These are phyloP conservation scores for Elaphurus davidianus DNA, from an alignment of 2,113 vertebrate genomes.

Conservation along the genomic window DNA sequence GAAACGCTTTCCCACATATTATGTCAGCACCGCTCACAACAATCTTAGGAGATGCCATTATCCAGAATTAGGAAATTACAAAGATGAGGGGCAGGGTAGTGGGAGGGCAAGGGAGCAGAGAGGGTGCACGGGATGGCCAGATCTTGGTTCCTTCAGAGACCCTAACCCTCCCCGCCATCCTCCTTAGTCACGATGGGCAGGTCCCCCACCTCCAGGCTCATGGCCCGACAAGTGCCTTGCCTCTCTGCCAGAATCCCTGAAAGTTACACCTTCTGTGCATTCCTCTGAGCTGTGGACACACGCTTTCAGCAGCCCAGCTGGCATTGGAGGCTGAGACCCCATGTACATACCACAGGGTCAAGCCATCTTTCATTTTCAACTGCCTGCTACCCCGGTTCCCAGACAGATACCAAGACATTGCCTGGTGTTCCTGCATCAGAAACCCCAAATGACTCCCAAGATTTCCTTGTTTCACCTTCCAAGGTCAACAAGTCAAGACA, in stretches of 20 bases:
- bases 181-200: rapidly evolving
- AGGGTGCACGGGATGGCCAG: rapidly evolving
- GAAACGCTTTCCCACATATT: not conserved
- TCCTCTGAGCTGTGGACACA: not conserved
- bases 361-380: no score
- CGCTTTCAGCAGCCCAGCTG: not conserved
- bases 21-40: not conserved
- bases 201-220: rapidly evolving
- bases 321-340: rapidly evolving
- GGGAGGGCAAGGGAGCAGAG: rapidly evolving
- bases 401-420: rapidly evolving
- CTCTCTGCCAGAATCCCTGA: rapidly evolving
- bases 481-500: not conserved
- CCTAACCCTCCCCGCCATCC: rapidly evolving
- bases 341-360: rapidly evolving
- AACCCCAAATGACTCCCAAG: not conserved
- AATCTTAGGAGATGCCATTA: not conserved
- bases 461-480: rapidly evolving
- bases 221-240: rapidly evolving
- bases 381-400: rapidly evolving
- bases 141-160: not conserved
- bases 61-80: not conserved
- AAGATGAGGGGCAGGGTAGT: not conserved
- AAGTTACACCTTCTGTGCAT: rapidly evolving
- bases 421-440: no score